Conservation (phyloP, 2,888 invertebrate genomes). For the Atethmia centrago region DNA sequence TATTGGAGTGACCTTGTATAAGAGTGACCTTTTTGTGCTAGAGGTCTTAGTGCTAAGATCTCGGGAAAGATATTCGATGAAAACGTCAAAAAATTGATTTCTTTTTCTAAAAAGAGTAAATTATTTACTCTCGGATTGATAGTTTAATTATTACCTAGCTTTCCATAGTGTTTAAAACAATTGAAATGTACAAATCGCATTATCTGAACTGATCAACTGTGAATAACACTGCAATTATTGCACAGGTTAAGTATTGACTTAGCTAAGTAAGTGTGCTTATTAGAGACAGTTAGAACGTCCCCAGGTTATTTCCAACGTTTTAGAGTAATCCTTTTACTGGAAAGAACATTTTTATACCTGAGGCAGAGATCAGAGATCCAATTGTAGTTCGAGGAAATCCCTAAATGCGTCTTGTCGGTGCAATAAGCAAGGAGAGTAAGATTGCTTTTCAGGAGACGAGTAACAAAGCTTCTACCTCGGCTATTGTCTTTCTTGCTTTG, state of each 20-base stretch:
- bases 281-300: constrained; percentile 29
- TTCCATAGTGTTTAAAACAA: not conserved
- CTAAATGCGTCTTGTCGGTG: constrained; percentile 32
- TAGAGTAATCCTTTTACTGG: constrained; percentile 32
- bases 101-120: not conserved
- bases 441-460: constrained; percentile 17
- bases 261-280: constrained; percentile 29
- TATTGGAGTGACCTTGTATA: no score
- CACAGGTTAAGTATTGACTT: not conserved
- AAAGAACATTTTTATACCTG: constrained; percentile 27
- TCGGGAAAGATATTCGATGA: not conserved
- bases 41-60: not conserved
- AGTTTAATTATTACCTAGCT: no score
- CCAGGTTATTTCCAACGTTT: constrained; percentile 18
- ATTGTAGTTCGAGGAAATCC: constrained; percentile 30
- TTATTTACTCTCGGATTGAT: no score
- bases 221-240: not conserved
- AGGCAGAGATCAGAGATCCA: constrained; percentile 18
- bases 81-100: no score
- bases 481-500: not conserved
- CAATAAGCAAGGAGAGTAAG: constrained; percentile 10
- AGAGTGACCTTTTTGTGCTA: constrained; percentile 28
- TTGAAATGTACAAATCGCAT: not conserved
- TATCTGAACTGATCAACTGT: not conserved
- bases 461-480: constrained; percentile 9